Conservation (phyloP, 2,797 vertebrate genomes). For the Bradypodion ventrale region DNA sequence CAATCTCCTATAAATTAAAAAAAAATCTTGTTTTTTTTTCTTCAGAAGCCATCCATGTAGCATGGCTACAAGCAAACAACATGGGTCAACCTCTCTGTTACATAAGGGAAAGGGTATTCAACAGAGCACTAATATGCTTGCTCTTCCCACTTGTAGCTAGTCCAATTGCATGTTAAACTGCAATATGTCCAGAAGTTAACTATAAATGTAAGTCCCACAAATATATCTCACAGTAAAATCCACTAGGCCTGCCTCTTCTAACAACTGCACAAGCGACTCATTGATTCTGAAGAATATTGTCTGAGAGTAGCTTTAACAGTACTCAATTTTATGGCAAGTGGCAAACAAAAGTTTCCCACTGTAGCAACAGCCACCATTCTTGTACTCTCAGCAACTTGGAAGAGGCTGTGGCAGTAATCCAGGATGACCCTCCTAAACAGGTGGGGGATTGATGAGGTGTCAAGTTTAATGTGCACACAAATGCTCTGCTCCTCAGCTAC, state of each 20-base stretch:
- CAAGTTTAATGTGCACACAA: background rate
- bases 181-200: background rate
- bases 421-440: background rate
- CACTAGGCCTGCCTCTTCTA: background rate
- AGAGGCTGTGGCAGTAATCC: background rate
- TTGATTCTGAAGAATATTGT: background rate
- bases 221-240: background rate
- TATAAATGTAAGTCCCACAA: background rate
- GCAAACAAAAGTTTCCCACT: background rate
- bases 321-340: background rate
- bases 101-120: background rate
- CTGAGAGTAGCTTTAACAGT: background rate
- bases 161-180: background rate
- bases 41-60: background rate
- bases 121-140: background rate
- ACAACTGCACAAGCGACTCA: background rate
- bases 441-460: background rate
- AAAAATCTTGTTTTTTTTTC: background rate
- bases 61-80: no score
- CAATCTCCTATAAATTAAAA: background rate
- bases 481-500: background rate
- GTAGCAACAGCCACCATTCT: background rate
- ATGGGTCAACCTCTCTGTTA: background rate
- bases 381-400: background rate
- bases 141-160: background rate